Conservation (phyloP, 2,797 vertebrate species). For the Triplophysa bombifrons region DNA sequence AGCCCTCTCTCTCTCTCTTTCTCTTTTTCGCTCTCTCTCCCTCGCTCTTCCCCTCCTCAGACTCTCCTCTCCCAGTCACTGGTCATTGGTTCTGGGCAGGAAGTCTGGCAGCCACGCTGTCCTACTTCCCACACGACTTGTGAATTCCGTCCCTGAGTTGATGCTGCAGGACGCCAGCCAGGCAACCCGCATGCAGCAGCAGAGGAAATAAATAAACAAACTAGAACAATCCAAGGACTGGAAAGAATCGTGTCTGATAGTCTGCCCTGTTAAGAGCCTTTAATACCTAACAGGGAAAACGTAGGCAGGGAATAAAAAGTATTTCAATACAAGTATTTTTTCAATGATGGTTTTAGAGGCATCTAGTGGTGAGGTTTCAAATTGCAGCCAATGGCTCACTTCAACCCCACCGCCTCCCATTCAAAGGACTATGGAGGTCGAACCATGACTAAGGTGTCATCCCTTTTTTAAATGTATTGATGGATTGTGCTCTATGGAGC, state of each 20-base stretch:
- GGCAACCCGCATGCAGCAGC: conserved; percentile 34
- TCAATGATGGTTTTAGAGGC: too few species aligned
- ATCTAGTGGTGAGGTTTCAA: too few species aligned
- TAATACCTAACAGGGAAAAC: conserved; percentile 27
- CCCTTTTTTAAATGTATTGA: too few species aligned
- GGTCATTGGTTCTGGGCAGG: conserved; percentile 32
- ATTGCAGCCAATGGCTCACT: too few species aligned
- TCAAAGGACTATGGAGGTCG: too few species aligned
- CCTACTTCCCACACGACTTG: conserved; percentile 55
- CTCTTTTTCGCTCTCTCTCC: not conserved
- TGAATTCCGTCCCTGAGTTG: conserved; percentile 51
- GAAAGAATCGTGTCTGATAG: conserved; percentile 30
- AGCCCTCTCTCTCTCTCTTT: not conserved
- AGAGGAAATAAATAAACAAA: conserved; percentile 54
- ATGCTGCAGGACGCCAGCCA: conserved; percentile 47
- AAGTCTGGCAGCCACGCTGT: conserved; percentile 52
- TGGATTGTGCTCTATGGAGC: too few species aligned
- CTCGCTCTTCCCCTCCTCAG: not conserved
- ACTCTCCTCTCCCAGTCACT: conserved; percentile 44
- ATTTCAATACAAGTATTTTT: not conserved
- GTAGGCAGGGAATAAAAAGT: not conserved
- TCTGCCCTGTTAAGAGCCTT: conserved; percentile 16
- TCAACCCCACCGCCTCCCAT: too few species aligned
- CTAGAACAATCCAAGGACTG: conserved; percentile 36
- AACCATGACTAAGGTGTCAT: too few species aligned